Conservation (phyloP, 2,113 vertebrate species). For the Lamprotornis superbus region DNA sequence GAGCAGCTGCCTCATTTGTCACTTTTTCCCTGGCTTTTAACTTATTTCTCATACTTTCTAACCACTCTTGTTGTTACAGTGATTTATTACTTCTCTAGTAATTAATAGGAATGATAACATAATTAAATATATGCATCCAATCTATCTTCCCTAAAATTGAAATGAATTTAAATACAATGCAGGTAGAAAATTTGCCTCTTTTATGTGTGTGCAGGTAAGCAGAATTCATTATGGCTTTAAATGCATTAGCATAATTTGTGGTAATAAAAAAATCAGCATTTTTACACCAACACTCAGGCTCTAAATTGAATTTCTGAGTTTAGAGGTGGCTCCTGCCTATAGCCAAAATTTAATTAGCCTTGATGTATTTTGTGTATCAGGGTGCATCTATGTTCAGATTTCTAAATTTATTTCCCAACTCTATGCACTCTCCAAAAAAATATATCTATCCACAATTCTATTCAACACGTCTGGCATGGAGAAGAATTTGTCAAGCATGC, state of each 20-base stretch:
- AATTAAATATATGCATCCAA: neutral
- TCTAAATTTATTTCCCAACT: neutral
- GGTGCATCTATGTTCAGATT: neutral
- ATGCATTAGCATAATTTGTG: neutral
- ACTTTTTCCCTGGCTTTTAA: conserved; percentile 1
- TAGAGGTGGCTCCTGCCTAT: neutral
- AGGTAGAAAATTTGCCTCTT: neutral
- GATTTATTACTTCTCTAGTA: neutral
- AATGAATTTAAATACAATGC: neutral
- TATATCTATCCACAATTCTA: neutral
- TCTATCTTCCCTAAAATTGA: neutral
- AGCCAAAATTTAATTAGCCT: neutral
- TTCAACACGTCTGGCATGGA: neutral
- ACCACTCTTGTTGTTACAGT: neutral
- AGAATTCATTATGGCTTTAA: neutral
- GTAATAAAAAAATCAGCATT: neutral
- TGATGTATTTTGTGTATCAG: neutral
- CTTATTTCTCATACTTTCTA: neutral
- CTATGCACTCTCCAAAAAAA: neutral
- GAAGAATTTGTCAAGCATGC: neutral
- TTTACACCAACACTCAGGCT: neutral
- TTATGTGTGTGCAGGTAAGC: neutral
- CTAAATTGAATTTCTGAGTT: neutral
- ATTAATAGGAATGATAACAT: neutral
- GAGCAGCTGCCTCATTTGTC: conserved; percentile 14